Evolutionary conservation across 2,888 invertebrate species (phyloP).

Genomic region (Hyppa rectilinea): DNA sequence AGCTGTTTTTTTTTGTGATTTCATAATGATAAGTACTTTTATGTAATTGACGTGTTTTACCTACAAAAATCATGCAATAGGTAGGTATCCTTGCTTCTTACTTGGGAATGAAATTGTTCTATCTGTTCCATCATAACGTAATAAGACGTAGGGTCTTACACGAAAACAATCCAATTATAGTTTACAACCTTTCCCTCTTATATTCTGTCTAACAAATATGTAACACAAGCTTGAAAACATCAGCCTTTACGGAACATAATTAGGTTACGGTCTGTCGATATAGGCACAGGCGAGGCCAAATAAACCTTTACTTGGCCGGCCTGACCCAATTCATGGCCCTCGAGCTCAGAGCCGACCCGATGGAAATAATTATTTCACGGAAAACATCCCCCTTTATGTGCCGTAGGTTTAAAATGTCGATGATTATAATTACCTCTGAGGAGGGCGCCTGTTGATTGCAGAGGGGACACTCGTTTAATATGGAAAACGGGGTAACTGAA

Average conservation of each 20-base stretch:
- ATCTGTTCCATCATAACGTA: background rate
- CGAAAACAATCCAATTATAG: constrained; percentile 32
- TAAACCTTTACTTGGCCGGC: constrained; percentile 61
- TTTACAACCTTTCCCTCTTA: background rate
- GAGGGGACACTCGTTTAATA: background rate
- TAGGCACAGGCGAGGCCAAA: constrained; percentile 37
- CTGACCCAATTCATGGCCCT: constrained; percentile 67
- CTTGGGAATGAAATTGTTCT: too few relatives aligned
- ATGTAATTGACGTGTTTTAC: too few relatives aligned
- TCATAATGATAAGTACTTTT: too few relatives aligned
- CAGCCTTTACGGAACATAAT: constrained; percentile 35
- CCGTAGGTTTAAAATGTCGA: constrained; percentile 4
- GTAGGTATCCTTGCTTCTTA: too few relatives aligned
- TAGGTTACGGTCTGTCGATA: constrained; percentile 36
- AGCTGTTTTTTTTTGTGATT: too few relatives aligned
- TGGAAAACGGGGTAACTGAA: background rate
- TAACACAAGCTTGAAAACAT: constrained; percentile 20
- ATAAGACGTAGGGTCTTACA: background rate
- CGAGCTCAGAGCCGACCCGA: constrained; percentile 43
- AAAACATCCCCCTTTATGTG: constrained; percentile 26
- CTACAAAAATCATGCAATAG: too few relatives aligned
- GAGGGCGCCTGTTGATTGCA: constrained; percentile 1
- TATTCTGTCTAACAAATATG: background rate
- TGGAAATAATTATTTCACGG: constrained; percentile 47
- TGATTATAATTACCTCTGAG: constrained; percentile 16